Evolutionary conservation across 64 coral and sea anemone species (phyloP).

Genomic region (Catalaphyllia jardinei): DNA sequence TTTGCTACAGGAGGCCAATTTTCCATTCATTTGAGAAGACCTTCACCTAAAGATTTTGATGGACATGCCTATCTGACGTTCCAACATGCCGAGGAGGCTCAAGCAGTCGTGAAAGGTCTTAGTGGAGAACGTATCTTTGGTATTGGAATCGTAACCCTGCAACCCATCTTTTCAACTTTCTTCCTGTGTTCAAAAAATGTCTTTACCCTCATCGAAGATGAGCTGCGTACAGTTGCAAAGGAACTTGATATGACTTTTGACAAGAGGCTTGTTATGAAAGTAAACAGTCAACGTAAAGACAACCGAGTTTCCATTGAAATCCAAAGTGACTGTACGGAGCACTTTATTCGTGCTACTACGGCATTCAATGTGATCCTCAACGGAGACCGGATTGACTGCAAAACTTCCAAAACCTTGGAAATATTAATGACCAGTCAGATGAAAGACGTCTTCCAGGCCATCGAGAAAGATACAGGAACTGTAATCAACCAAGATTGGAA

Average conservation of each 20-base stretch:
- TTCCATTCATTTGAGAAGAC: not conserved
- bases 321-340: constrained; percentile 19
- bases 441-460: constrained; percentile 33
- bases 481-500: constrained; percentile 40
- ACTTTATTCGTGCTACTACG: constrained; percentile 41
- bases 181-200: constrained; percentile 20
- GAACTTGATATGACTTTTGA: not conserved
- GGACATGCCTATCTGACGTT: constrained; percentile 18
- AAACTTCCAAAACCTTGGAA: not conserved
- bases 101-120: constrained; percentile 9
- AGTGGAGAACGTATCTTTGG: not conserved
- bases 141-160: constrained; percentile 1
- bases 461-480: constrained; percentile 37
- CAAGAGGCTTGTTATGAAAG: not conserved
- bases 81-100: constrained; percentile 16
- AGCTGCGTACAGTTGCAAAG: not conserved
- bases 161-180: not conserved
- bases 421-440: constrained; percentile 5
- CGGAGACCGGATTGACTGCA: constrained; percentile 52
- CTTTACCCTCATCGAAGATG: constrained; percentile 3
- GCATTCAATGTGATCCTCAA: constrained; percentile 8
- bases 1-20: constrained; percentile 5
- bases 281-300: not conserved
- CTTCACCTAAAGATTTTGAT: not conserved
- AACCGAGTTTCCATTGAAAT: constrained; percentile 26